These are phyloP conservation scores for Sarcoramphus papa DNA, from an alignment of 2,797 vertebrate genomes.

Conservation along the genomic window DNA sequence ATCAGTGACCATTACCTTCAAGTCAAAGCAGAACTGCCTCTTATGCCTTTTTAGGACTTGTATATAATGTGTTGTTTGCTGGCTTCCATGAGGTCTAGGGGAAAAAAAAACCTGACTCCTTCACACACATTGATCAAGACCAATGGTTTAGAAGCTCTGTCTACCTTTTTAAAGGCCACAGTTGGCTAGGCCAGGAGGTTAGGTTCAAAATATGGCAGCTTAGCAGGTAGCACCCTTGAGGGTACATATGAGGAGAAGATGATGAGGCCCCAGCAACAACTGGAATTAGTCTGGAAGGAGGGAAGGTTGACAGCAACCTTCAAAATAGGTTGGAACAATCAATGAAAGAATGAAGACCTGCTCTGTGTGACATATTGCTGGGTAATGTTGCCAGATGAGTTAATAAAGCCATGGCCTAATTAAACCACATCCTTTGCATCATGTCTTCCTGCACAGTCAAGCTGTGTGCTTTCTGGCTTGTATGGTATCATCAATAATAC, in stretches of 20 bases:
- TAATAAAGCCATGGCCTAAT: conserved; percentile 32
- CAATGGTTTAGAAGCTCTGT: background rate
- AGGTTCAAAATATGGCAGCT: background rate
- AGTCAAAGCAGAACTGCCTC: background rate
- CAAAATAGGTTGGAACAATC: background rate
- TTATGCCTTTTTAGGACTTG: background rate
- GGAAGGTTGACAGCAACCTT: background rate
- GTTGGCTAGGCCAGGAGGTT: background rate
- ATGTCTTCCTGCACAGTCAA: conserved; percentile 40
- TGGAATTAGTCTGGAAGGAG: background rate
- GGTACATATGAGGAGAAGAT: background rate
- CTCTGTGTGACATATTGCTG: conserved; percentile 11
- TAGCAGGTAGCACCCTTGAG: background rate
- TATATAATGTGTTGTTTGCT: background rate
- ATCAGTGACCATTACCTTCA: background rate
- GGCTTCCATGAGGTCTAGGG: background rate
- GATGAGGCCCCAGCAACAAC: background rate
- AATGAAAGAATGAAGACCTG: background rate
- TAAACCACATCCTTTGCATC: conserved; percentile 62
- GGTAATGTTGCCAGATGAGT: conserved; percentile 44
- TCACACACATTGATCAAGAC: background rate
- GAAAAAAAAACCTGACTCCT: background rate
- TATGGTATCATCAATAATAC: conserved; percentile 19
- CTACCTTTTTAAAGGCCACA: background rate
- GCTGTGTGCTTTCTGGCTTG: conserved; percentile 39